Evolutionary conservation across 2,888 invertebrate genomes (phyloP), one percentile per base, ranked within the genome.

Genomic region (Drosophila macrospina): DNA sequence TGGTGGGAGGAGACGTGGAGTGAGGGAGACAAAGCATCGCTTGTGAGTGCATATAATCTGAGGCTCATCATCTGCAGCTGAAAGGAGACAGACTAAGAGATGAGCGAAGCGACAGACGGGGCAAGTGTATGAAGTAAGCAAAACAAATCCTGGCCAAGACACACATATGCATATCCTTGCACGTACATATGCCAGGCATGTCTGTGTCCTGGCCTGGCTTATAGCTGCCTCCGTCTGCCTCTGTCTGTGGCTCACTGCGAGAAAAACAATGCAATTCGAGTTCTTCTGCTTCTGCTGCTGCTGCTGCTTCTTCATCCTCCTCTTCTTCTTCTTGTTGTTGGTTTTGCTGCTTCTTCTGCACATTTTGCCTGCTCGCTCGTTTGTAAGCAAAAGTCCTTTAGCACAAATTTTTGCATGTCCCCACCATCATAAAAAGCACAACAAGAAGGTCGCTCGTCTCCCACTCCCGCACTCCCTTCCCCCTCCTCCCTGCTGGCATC

Each of bases 341-440:
- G n/a, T n/a, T n/a, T n/a, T n/a, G n/a, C n/a, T n/a, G n/a, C n/a
- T 20, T 3, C 20, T 84, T 84, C 89, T 63, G 87, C 88, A 86
- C 87, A 78, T 84, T 83, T 84, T 84, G 71, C 77, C 62, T 69
- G 81, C 88, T 83, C 74, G 87, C 87, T 84, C 83, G 88, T 78
- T 84, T 88, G 87, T 88, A 88, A 84, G 89, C 71, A 86, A 88
- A 84, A 79, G 80, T 86, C 75, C 74, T 88, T 47, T 86, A 71
- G 86, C 77, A 74, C 86, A 88, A 74, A 78, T 76, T 85, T 83
- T 65, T 74, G 67, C 79, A 69, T 83, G 74, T 20, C 20, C n/a
- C 37, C 39, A 4, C 77, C 62, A 50, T 68, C 87, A 80, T 88
- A 78, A 84, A 88, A 88, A 86, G 84, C 75, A 86, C 88, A 88